Conservation (phyloP, 2,888 invertebrate genomes). For the Leucophora obtusa region DNA sequence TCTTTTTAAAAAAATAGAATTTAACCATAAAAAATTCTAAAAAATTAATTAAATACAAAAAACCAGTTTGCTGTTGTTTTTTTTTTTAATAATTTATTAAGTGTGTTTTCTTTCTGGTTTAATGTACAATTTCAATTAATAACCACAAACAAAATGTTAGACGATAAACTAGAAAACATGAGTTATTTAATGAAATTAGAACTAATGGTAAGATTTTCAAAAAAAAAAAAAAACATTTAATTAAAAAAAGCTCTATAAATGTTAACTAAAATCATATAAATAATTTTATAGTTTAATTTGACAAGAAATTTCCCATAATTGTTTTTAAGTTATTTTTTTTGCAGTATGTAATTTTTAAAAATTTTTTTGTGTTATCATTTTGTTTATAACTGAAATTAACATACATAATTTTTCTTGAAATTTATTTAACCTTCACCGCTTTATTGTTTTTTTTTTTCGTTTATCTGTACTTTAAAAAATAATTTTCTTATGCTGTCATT, state of each 20-base stretch:
- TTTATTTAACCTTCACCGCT: constrained; percentile 37
- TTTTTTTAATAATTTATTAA: background rate
- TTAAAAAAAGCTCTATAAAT: background rate
- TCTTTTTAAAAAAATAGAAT: background rate
- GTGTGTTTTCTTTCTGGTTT: background rate
- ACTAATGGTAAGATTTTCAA: constrained; percentile 72
- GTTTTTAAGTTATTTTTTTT: background rate
- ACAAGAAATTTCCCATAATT: too few relatives aligned
- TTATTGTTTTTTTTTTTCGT: background rate
- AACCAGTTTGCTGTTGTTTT: too few relatives aligned
- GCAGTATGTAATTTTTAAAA: background rate
- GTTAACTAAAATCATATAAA: background rate
- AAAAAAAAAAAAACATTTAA: background rate
- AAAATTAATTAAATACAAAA: constrained; percentile 2
- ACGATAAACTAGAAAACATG: constrained; percentile 60
- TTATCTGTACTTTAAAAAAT: background rate
- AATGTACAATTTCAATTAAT: background rate
- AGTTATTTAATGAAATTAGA: constrained; percentile 74
- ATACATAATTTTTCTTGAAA: constrained; percentile 15
- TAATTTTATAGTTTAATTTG: background rate
- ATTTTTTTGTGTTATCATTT: background rate
- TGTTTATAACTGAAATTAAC: constrained; percentile 1
- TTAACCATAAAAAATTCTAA: background rate
- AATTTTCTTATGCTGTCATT: constrained; percentile 18
- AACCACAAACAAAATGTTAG: constrained; percentile 28